Evolutionary conservation across 64 coral and sea anemone species (phyloP).

Genomic region (Dendrophyllia cribrosa): DNA sequence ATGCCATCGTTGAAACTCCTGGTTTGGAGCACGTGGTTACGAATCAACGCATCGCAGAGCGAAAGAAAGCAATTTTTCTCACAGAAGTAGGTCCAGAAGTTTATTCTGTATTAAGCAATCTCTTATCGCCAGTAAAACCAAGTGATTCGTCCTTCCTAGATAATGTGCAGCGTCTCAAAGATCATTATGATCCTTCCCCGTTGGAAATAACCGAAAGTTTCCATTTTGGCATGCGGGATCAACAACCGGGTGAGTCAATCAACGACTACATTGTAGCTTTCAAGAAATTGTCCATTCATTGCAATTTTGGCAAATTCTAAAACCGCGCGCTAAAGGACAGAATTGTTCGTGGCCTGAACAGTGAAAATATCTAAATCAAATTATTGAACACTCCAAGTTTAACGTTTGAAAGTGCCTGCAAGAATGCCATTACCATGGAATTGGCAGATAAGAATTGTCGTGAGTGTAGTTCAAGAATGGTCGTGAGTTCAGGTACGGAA

Average conservation of each 20-base stretch:
- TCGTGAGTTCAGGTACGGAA: not conserved
- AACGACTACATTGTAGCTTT: conserved; percentile 38
- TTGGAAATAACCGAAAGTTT: conserved; percentile 47
- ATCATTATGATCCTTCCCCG: conserved; percentile 20
- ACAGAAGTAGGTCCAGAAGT: conserved; percentile 40
- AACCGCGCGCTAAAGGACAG: conserved; percentile 16
- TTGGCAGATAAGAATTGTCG: too few relatives aligned
- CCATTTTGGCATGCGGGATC: conserved; percentile 53
- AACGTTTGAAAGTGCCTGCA: conserved; percentile 20
- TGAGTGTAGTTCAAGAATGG: too few relatives aligned
- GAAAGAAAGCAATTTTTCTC: conserved; percentile 48
- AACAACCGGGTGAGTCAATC: conserved; percentile 20
- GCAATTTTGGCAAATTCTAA: conserved; percentile 21
- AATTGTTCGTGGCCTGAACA: conserved; percentile 39
- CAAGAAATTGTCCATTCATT: conserved; percentile 41
- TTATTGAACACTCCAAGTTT: not conserved
- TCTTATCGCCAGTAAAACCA: conserved; percentile 28
- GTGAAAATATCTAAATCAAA: conserved; percentile 18
- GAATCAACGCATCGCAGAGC: conserved; percentile 23
- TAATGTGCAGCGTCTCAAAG: not conserved
- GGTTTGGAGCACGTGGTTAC: conserved; percentile 11
- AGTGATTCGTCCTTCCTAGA: not conserved
- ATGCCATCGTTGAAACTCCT: conserved; percentile 40
- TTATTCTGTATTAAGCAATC: conserved; percentile 32
- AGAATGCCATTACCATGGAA: conserved; percentile 31